Conservation (phyloP, 2,797 vertebrate genomes). For the Alectoris magna region DNA sequence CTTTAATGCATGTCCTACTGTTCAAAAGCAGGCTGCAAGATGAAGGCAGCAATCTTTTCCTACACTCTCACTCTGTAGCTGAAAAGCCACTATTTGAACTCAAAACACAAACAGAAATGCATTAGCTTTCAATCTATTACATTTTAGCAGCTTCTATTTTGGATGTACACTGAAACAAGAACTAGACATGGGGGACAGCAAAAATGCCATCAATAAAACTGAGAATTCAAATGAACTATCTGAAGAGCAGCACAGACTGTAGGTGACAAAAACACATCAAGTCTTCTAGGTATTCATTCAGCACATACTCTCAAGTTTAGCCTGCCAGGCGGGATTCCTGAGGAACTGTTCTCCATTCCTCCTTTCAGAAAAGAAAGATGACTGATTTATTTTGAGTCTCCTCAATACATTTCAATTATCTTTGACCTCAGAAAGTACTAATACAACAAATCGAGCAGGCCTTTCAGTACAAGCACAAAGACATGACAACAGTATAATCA, state of each 20-base stretch:
- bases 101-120: not conserved
- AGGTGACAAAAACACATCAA: not conserved
- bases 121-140: not conserved
- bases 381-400: not conserved
- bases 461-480: not conserved
- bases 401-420: not conserved
- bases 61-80: rapidly evolving
- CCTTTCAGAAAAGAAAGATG: not conserved
- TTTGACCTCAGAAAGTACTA: not conserved
- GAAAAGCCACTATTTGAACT: not conserved
- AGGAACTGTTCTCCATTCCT: not conserved
- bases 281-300: not conserved
- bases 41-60: not conserved
- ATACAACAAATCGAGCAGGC: not conserved
- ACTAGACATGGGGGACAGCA: not conserved
- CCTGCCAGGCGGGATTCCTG: not conserved
- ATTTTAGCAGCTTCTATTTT: not conserved
- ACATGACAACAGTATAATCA: not conserved
- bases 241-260: not conserved
- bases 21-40: not conserved
- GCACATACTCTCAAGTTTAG: not conserved
- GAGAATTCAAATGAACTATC: not conserved
- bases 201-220: not conserved
- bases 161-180: not conserved
- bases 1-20: not conserved